These are phyloP conservation scores for Mus caroli DNA, from an alignment of 2,797 vertebrate species.

Conservation along the genomic window DNA sequence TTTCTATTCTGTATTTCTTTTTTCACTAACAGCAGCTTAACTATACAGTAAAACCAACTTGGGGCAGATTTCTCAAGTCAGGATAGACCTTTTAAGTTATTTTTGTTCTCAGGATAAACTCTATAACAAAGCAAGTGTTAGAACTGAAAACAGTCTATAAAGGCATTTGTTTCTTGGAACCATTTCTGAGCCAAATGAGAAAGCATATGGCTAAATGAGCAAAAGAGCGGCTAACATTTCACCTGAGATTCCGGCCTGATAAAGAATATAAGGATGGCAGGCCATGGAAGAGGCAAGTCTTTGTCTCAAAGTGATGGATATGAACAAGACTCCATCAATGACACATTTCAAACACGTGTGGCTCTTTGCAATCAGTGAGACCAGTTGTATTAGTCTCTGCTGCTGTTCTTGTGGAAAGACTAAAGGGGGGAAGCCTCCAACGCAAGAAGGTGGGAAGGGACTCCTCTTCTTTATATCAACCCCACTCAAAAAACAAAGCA, in stretches of 20 bases:
- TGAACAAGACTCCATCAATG: background rate
- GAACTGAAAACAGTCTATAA: conserved; percentile 32
- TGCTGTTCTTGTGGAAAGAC: background rate
- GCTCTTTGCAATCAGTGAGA: conserved; percentile 50
- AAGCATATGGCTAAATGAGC: background rate
- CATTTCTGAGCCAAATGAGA: conserved; percentile 42
- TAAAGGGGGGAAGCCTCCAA: background rate
- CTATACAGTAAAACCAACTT: background rate
- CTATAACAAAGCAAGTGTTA: conserved; percentile 22
- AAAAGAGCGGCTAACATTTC: background rate
- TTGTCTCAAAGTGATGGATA: background rate
- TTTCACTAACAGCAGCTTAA: conserved; percentile 38
- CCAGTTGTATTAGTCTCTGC: conserved; percentile 30
- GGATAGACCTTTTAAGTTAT: background rate
- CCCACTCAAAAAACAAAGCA: conserved; percentile 44
- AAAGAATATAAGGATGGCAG: background rate
- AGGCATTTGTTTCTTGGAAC: background rate
- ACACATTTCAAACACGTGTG: conserved; percentile 53
- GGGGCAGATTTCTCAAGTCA: background rate
- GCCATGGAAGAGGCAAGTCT: background rate
- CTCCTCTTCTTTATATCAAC: background rate
- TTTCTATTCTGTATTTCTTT: conserved; percentile 46
- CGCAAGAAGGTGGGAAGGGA: conserved; percentile 6
- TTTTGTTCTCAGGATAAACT: background rate
- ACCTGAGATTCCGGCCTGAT: conserved; percentile 39